Percentiles rank a stretch among this genome's conserved stretches.
Evolutionary conservation across 2,113 vertebrate species (phyloP).

Genomic region (Clarias batrachus): DNA sequence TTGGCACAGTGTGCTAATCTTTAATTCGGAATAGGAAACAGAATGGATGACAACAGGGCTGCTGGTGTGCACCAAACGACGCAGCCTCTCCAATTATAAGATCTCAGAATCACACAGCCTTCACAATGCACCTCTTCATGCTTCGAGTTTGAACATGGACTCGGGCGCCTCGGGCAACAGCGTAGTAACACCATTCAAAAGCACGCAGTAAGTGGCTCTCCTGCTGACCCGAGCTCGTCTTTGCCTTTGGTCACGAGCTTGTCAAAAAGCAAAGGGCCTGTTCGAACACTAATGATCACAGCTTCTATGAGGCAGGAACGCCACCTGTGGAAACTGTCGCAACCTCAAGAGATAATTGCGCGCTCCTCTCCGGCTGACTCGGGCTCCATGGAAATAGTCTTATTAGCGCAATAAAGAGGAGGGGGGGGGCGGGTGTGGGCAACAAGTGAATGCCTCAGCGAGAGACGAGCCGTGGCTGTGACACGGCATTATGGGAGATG

Average conservation of each 20-base stretch:
- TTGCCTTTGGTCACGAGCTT: slow-evolving; percentile 39
- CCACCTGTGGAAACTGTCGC: slow-evolving; percentile 75
- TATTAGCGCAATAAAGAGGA: slow-evolving; percentile 69
- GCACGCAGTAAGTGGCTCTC: slow-evolving; percentile 48
- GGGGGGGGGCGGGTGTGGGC: slow-evolving; percentile 53
- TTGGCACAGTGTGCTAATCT: background rate
- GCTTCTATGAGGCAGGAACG: slow-evolving; percentile 73
- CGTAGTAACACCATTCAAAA: slow-evolving; percentile 52
- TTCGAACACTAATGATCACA: slow-evolving; percentile 75
- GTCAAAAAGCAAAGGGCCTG: slow-evolving; percentile 54
- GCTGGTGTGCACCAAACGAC: slow-evolving; percentile 1
- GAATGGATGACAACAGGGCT: background rate
- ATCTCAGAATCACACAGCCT: slow-evolving; percentile 4
- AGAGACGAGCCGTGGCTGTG: slow-evolving; percentile 71
- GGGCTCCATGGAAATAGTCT: slow-evolving; percentile 83
- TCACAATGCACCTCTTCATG: background rate
- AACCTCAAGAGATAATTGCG: slow-evolving; percentile 79
- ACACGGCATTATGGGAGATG: slow-evolving; percentile 75
- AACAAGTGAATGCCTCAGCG: slow-evolving; percentile 70
- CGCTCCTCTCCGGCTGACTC: slow-evolving; percentile 74
- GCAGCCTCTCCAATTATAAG: slow-evolving; percentile 31
- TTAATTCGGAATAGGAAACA: background rate
- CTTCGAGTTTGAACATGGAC: slow-evolving; percentile 26
- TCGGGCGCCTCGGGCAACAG: slow-evolving; percentile 45
- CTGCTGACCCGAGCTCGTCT: slow-evolving; percentile 32